Percentiles rank a stretch among this genome's conserved stretches.
Evolutionary conservation across 2,113 vertebrate species (phyloP).

Genomic region (Jaculus jaculus): DNA sequence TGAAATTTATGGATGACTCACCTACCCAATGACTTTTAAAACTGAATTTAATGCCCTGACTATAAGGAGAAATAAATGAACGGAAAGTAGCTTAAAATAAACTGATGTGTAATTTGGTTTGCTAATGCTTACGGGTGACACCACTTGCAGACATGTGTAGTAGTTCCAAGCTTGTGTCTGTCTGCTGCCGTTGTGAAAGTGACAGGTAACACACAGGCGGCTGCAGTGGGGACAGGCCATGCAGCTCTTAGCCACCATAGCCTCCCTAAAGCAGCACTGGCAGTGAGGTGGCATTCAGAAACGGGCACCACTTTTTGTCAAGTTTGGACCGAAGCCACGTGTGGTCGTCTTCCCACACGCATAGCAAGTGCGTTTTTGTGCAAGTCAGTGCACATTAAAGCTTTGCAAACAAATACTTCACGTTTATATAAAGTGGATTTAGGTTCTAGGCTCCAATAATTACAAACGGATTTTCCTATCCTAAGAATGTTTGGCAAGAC

Average conservation of each 20-base stretch:
- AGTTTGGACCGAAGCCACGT: not conserved
- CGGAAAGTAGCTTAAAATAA: not conserved
- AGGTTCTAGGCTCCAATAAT: constrained; percentile 38
- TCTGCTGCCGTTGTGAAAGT: not conserved
- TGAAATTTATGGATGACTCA: not conserved
- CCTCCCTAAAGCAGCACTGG: not conserved
- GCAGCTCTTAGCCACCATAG: not conserved
- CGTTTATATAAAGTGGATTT: constrained; percentile 24
- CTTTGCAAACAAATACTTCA: not conserved
- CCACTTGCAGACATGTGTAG: not conserved
- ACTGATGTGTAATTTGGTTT: not conserved
- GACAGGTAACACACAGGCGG: not conserved
- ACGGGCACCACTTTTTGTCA: not conserved
- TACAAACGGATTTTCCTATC: not conserved
- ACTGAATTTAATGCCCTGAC: not conserved
- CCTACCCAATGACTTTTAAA: not conserved
- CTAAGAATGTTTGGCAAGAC: not conserved
- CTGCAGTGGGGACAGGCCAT: too few relatives aligned
- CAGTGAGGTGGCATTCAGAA: not conserved
- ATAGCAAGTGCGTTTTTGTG: not conserved
- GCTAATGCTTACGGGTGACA: not conserved
- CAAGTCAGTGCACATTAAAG: not conserved
- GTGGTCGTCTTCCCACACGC: not conserved
- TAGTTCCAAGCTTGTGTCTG: not conserved
- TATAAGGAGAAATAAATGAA: not conserved